A percentile compares a stretch with the other conserved stretches of the same genome.
Conservation (phyloP, 2,888 invertebrate species). For the Oxytorus armatus region DNA sequence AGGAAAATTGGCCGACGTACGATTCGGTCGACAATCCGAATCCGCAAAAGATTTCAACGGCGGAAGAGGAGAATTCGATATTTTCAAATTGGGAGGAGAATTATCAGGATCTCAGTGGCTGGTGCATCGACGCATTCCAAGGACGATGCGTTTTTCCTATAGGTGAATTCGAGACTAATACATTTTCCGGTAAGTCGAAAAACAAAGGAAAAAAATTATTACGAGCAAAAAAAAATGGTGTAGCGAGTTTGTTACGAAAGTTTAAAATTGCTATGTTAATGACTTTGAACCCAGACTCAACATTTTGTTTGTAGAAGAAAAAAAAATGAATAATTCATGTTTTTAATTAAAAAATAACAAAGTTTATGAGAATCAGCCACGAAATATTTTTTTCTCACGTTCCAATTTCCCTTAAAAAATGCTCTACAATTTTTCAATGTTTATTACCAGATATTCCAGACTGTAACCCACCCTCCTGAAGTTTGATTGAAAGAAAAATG, state of each 20-base stretch:
- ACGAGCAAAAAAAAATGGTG: neutral
- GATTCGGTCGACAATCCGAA: conserved; percentile 43
- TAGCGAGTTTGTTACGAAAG: too few species aligned
- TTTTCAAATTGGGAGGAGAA: conserved; percentile 86
- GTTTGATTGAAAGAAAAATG: too few species aligned
- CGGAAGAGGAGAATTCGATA: conserved; percentile 69
- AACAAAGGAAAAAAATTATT: too few species aligned
- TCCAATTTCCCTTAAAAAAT: too few species aligned
- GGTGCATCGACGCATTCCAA: conserved; percentile 84
- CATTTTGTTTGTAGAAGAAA: too few species aligned
- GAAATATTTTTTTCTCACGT: neutral
- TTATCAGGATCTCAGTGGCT: conserved; percentile 89
- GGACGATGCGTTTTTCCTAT: conserved; percentile 81
- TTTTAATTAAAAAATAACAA: neutral
- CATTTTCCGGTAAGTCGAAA: conserved; percentile 77
- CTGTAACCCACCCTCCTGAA: too few species aligned
- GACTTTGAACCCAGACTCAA: too few species aligned
- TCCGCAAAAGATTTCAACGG: conserved; percentile 32
- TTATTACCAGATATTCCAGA: too few species aligned
- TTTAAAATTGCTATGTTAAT: too few species aligned
- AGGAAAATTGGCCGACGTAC: conserved; percentile 65
- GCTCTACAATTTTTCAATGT: too few species aligned
- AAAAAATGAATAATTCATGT: too few species aligned
- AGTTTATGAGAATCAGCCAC: neutral
- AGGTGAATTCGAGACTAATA: conserved; percentile 80